These are phyloP conservation scores for Apostichopus leukothele DNA, from an alignment of 53 echinoderm and acorn worm genomes.

Conservation along the genomic window DNA sequence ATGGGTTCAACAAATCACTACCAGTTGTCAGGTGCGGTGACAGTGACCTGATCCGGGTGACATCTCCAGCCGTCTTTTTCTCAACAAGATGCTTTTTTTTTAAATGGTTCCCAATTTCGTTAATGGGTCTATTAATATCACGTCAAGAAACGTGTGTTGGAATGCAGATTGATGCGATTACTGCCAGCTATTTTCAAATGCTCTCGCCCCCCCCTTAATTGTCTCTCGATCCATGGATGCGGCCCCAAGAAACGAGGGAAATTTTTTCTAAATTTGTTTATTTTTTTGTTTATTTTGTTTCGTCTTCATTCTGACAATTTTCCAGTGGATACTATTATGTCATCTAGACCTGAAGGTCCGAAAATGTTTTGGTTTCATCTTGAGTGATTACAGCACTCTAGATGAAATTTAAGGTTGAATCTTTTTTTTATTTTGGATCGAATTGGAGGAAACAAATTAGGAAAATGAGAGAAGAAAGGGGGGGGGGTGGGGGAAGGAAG, in stretches of 20 bases:
- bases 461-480: no score
- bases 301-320: no score
- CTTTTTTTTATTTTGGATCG: no score
- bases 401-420: no score
- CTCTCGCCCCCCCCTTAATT: conserved; percentile 5
- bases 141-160: conserved; percentile 41
- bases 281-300: no score
- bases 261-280: no score
- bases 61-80: conserved; percentile 32
- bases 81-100: background rate
- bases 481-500: no score
- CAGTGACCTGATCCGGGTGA: conserved; percentile 22
- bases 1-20: conserved; percentile 47
- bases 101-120: conserved; percentile 48
- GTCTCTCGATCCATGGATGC: background rate
- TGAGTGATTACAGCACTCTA: no score
- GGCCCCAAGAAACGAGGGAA: background rate
- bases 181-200: background rate
- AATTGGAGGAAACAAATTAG: no score
- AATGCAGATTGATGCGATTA: conserved; percentile 46
- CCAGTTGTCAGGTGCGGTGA: conserved; percentile 29
- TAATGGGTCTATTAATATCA: conserved; percentile 50
- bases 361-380: no score
- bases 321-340: background rate
- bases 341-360: background rate